Conservation (phyloP, 2,113 vertebrate species). For the Pterocles orientalis region DNA sequence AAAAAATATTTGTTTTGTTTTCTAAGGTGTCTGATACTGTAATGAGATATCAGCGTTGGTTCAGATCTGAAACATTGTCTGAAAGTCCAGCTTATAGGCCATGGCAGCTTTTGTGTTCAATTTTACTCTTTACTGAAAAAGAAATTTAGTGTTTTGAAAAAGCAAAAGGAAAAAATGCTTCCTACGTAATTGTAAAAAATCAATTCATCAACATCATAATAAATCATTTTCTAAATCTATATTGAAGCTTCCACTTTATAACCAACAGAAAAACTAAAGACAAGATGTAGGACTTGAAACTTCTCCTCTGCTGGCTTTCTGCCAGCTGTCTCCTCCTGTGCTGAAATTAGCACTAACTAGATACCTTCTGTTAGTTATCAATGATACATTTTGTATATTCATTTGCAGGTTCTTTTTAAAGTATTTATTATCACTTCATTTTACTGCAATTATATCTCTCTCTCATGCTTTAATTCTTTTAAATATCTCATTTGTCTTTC, state of each 20-base stretch:
- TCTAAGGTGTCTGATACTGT: not conserved
- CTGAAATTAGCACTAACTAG: constrained; percentile 25
- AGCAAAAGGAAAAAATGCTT: not conserved
- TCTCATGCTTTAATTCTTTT: not conserved
- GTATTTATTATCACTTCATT: not conserved
- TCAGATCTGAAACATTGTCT: not conserved
- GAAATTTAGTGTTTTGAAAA: not conserved
- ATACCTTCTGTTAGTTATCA: not conserved
- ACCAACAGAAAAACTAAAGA: not conserved
- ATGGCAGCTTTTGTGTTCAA: not conserved
- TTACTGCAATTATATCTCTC: not conserved
- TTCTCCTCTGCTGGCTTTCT: not conserved
- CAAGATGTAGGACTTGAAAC: not conserved
- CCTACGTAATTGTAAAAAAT: not conserved
- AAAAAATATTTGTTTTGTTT: not conserved
- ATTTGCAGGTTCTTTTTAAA: not conserved
- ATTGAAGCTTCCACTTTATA: not conserved
- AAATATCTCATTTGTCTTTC: not conserved
- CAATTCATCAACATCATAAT: not conserved
- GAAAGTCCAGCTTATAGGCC: not conserved
- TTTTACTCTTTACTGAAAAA: not conserved
- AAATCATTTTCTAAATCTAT: not conserved
- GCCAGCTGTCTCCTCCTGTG: not conserved
- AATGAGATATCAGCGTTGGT: not conserved
- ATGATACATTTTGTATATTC: not conserved